Evolutionary conservation across 2,113 vertebrate genomes (phyloP).

Genomic region (Platichthys flesus): DNA sequence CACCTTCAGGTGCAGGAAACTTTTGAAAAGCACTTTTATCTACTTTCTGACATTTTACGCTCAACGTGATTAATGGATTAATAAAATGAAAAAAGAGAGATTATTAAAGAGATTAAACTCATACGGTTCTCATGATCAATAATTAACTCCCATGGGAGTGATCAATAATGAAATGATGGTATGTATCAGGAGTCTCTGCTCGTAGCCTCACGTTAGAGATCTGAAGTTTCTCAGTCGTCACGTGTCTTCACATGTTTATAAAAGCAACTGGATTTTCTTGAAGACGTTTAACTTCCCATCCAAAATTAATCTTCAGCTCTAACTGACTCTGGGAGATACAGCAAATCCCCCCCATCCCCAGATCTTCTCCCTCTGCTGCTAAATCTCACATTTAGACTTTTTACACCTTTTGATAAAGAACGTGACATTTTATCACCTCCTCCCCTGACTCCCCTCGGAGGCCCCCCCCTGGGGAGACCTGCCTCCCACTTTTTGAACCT

Average conservation of each 20-base stretch:
- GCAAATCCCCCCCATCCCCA: no score
- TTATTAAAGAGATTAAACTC: not conserved
- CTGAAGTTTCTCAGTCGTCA: not conserved
- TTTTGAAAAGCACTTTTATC: not conserved
- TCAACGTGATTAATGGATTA: not conserved
- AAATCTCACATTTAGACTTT: no score
- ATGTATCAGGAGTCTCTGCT: not conserved
- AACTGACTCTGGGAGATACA: no score
- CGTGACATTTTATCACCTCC: not conserved
- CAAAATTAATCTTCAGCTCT: no score
- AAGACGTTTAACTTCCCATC: no score
- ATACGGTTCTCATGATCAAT: not conserved
- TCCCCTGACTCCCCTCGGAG: not conserved
- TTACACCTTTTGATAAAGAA: not conserved
- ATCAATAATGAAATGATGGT: not conserved
- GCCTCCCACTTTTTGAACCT: not conserved
- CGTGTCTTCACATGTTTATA: no score
- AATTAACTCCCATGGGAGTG: not conserved
- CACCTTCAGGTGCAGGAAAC: not conserved
- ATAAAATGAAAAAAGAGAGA: not conserved
- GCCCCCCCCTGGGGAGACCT: not conserved
- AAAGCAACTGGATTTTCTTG: no score
- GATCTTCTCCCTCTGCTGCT: no score
- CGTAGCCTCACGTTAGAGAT: no score
- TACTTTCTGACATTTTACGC: conserved; percentile 4